A percentile compares a stretch with the other conserved stretches of the same genome.
Conservation (phyloP, 2,113 vertebrate genomes). For the Rhizomys pruinosus region DNA sequence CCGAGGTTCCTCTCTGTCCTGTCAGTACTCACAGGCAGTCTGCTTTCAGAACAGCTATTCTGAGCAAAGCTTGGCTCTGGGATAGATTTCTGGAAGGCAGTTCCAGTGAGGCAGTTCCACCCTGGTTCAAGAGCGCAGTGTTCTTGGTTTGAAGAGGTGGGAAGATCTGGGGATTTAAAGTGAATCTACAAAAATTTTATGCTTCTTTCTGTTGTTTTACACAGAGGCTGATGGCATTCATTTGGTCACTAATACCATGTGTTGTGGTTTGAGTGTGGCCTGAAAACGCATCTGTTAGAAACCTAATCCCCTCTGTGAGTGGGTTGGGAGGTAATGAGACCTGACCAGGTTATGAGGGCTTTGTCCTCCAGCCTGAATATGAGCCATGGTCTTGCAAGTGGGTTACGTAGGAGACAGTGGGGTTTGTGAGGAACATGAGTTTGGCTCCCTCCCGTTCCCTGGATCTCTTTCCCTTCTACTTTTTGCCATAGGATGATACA, state of each 20-base stretch:
- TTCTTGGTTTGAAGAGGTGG: neutral
- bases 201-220: neutral
- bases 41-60: constrained; percentile 2
- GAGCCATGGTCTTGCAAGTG: neutral
- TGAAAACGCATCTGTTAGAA: neutral
- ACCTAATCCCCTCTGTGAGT: neutral
- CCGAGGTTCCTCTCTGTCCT: neutral
- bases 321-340: neutral
- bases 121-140: constrained; percentile 1
- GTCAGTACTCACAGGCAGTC: neutral
- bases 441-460: neutral
- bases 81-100: constrained; percentile 13
- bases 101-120: neutral
- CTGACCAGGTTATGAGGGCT: neutral
- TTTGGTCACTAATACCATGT: neutral
- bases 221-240: neutral
- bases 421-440: neutral
- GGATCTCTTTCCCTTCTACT: neutral
- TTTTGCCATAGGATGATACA: neutral
- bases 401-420: neutral
- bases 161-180: neutral
- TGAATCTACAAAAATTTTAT: neutral
- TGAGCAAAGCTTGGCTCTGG: neutral
- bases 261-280: neutral
- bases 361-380: neutral